phyloP scores from a whole-genome alignment of 2,888 invertebrate species.

The Leptinotarsa haldemani region DNA sequence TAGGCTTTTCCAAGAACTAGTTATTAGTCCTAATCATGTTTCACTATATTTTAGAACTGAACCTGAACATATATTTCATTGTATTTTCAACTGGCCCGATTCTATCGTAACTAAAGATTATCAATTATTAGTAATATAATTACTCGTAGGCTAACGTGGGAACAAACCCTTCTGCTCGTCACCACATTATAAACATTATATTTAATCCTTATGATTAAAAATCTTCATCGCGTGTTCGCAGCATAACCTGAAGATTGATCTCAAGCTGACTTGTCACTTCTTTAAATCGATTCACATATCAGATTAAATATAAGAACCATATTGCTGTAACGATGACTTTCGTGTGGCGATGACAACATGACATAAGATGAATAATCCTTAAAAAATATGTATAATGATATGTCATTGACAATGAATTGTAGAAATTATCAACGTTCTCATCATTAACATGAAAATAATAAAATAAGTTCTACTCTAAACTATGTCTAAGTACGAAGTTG shows the following conservation, averaged over 20 bases:
- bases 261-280: slow-evolving; percentile 3
- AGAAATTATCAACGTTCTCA: too few relatives aligned
- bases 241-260: slow-evolving; percentile 12
- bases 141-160: background rate
- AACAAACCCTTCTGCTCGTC: slow-evolving; percentile 5
- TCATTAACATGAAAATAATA: too few relatives aligned
- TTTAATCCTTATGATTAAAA: slow-evolving; percentile 13
- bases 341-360: background rate
- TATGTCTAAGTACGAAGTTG: too few relatives aligned
- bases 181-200: background rate
- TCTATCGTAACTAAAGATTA: too few relatives aligned
- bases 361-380: slow-evolving; percentile 1
- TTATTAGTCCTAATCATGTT: too few relatives aligned
- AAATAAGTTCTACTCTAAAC: too few relatives aligned
- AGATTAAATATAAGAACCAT: slow-evolving; percentile 6
- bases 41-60: too few relatives aligned
- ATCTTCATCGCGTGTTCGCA: background rate
- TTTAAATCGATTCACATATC: background rate
- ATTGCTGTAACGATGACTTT: slow-evolving; percentile 10
- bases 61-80: too few relatives aligned
- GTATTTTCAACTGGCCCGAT: too few relatives aligned
- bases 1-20: too few relatives aligned
- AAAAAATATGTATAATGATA: background rate
- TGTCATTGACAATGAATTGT: too few relatives aligned
- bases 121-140: background rate